These are phyloP conservation scores for Charina bottae DNA, from an alignment of 2,113 vertebrate species.

Conservation along the genomic window DNA sequence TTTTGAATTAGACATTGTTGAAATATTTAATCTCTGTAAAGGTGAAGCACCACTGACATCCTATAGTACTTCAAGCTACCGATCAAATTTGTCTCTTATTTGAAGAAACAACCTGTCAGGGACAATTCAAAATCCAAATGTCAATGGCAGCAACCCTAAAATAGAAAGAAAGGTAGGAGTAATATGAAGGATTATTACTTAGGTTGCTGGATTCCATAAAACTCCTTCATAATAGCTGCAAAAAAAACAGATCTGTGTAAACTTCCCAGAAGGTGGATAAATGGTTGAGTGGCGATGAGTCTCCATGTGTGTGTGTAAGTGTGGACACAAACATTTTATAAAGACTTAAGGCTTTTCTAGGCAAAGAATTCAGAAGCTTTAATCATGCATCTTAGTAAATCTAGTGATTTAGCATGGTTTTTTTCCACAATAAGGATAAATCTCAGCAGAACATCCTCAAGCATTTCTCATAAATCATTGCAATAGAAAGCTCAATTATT, in stretches of 20 bases:
- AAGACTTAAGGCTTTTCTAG: conserved; percentile 18
- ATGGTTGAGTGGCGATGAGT: not conserved
- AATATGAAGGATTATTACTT: not conserved
- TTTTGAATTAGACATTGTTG: conserved; percentile 10
- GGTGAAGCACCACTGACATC: not conserved
- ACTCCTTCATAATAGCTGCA: not conserved
- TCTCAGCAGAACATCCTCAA: conserved; percentile 17
- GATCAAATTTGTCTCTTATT: conserved; percentile 1
- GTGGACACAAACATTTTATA: not conserved
- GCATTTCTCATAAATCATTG: conserved; percentile 50
- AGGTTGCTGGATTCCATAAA: conserved; percentile 1
- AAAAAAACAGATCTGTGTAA: not conserved
- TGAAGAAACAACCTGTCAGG: not conserved
- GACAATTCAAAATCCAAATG: conserved; percentile 25
- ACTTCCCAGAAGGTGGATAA: not conserved
- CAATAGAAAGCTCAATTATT: conserved; percentile 30
- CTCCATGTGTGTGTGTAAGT: not conserved
- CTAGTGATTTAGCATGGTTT: conserved; percentile 30
- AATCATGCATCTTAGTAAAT: conserved; percentile 17
- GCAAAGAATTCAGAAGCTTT: not conserved
- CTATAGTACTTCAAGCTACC: not conserved
- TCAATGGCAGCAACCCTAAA: not conserved
- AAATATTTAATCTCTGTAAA: conserved; percentile 15
- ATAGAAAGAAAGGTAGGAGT: not conserved
- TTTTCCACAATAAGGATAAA: conserved; percentile 22